Evolutionary conservation across 2,888 invertebrate genomes (phyloP), one percentile per base, ranked within the genome.

Genomic region (Malachius bipustulatus): DNA sequence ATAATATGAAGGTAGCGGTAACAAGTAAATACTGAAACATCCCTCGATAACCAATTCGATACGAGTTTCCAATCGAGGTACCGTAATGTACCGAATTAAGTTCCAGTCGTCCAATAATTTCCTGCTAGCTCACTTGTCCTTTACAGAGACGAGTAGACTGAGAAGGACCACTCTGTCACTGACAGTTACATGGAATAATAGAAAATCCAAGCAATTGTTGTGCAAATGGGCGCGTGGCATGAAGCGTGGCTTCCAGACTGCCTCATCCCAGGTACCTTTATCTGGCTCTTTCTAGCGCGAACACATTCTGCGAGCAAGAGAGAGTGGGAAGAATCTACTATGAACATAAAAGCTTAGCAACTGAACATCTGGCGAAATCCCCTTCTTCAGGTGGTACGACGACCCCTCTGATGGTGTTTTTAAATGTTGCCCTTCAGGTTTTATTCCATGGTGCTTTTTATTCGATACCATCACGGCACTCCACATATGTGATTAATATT

Each of bases 201-300:
- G 57, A 56, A 58, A 57, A 57, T 58, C 56, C 56, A 46, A 41
- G 41, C 51, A 46, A 59, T 59, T 59, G 58, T 60, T 59, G 59
- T 59, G 59, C 59, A 60, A 59, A 60, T 59, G 50, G 57, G 54
- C 59, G 56, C 60, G 60, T 60, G 59, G 55, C 60, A 50, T 45
- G 54, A 54, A 59, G 56, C 56, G 59, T 59, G 60, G 51, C 59
- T 47, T 43, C 51, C 63, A 50, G 65, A 60, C 59, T 64, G 59
- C 58, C 57, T 59, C 55, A 60, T 54, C 42, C 49, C 64, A 60
- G 44, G 44, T 45, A 55, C 60, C 39, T 45, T 39, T 31, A 27
- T 38, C 40, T 33, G 43, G 67, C 67, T 47, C 66, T 32, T 32
- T 49, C 44, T 36, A 26, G 9, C 16, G 26, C 34, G 2, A 10